A percentile compares a stretch with the other conserved stretches of the same genome.
Evolutionary conservation across 2,797 vertebrate genomes (phyloP).

Genomic region (Acropternis orthonyx): DNA sequence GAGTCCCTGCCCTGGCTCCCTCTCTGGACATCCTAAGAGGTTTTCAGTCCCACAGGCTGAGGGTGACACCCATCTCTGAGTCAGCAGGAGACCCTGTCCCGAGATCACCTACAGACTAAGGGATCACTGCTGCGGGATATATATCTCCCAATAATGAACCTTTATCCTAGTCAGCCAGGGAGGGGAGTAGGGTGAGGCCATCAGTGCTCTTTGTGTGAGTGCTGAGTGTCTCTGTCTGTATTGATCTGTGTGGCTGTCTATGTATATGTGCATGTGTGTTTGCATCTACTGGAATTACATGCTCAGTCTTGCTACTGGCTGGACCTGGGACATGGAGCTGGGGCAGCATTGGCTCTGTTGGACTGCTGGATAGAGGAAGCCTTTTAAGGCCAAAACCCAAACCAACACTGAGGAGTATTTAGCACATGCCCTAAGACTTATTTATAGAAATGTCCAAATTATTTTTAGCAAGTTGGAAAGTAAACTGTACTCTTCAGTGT

Average conservation of each 20-base stretch:
- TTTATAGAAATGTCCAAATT: not conserved
- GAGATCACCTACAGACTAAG: not conserved
- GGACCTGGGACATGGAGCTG: not conserved
- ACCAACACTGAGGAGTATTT: not conserved
- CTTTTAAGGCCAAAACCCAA: not conserved
- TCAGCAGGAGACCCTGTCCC: not conserved
- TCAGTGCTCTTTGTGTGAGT: not conserved
- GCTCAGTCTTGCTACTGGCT: not conserved
- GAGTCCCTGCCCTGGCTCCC: not conserved
- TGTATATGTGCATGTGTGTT: too few species aligned
- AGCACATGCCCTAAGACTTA: not conserved
- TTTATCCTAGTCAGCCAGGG: not conserved
- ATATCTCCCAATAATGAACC: not conserved
- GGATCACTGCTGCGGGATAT: not conserved
- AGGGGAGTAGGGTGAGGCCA: not conserved
- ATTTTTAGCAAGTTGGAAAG: slow-evolving; percentile 12
- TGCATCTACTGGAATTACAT: accelerated
- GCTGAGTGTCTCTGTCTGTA: not conserved
- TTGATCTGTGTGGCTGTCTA: not conserved
- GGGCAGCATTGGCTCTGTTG: accelerated
- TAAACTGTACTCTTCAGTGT: not conserved
- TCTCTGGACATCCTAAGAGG: not conserved
- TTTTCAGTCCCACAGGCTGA: accelerated
- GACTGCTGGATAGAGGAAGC: not conserved
- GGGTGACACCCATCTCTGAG: not conserved